Evolutionary conservation across 1,140 invertebrate genomes (phyloP), one percentile per base, ranked within the genome.

Genomic region (Ceratina japonica): DNA sequence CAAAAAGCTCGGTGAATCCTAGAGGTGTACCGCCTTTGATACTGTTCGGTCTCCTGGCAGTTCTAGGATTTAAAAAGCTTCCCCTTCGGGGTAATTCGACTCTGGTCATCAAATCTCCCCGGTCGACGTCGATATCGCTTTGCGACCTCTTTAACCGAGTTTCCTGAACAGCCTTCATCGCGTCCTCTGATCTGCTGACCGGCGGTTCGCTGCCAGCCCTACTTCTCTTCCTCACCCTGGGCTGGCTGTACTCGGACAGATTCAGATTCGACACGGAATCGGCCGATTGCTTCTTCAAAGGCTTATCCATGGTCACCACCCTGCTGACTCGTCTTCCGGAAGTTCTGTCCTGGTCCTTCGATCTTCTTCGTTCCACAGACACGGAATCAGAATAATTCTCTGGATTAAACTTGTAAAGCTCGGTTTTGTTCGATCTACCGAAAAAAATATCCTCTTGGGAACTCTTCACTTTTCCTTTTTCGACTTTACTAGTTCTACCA

Each of bases 1-100:
- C 95, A 90, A 97, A 97, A 68, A 97, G 92, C 91, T 97, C 96
- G 75, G 95, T 96, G 90, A 97, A 96, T 75, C 96, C 96, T 66
- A 97, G 93, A 68, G 96, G 96, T 79, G 96, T 96, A 51, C 95
- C 95, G 73, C 93, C 91, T 16, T 90, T 89, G 63, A 91, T 74
- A 82, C 91, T 90, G 20, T 91, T 88, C 0, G 88, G 87, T 58
- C 88, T 87, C 24, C 91, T 84, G 13, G 89, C 88, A 13, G 86
- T 91, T n/a, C 95, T 95, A 22, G 96, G 95, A 86, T 96, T 97
- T 0, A 97, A 91, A 85, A 97, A 97, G 87, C 96, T 97, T 1
- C 96, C 95, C 70, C 96, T 96, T 84, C 96, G 93, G 12, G 96
- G 96, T 86, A 97, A 95, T 24, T 96, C 96, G 10, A 97, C 96